These are phyloP conservation scores for Boloria selene DNA, from an alignment of 2,888 invertebrate species.

Conservation along the genomic window DNA sequence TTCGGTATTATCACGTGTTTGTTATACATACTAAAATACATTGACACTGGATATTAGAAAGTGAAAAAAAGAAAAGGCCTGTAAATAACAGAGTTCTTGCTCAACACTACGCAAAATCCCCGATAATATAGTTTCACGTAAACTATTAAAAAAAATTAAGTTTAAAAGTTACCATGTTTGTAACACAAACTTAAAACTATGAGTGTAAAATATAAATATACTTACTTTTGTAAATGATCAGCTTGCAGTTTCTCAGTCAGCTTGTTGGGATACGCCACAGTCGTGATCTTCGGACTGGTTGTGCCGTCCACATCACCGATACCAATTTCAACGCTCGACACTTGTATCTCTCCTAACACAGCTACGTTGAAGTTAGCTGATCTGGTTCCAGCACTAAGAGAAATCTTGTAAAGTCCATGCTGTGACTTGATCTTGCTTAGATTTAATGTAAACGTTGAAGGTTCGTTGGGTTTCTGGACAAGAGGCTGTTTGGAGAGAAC, in stretches of 20 bases:
- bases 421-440: constrained; percentile 89
- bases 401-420: constrained; percentile 92
- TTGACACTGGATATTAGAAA: too few relatives aligned
- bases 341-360: constrained; percentile 88
- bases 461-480: constrained; percentile 75
- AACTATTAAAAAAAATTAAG: too few relatives aligned
- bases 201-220: constrained; percentile 23
- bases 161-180: too few relatives aligned
- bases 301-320: constrained; percentile 95
- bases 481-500: constrained; percentile 86
- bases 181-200: too few relatives aligned
- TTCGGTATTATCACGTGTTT: too few relatives aligned
- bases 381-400: constrained; percentile 86
- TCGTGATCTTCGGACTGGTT: constrained; percentile 89
- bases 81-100: too few relatives aligned
- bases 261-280: constrained; percentile 88
- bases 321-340: constrained; percentile 92
- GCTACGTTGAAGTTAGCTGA: constrained; percentile 84
- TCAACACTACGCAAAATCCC: too few relatives aligned
- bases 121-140: too few relatives aligned
- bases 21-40: too few relatives aligned
- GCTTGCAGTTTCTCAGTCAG: constrained; percentile 87
- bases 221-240: constrained; percentile 92
- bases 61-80: too few relatives aligned
- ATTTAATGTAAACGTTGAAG: constrained; percentile 89